phyloP scores from a whole-genome alignment of 2,797 vertebrate species.

The Dendrocincla fuliginosa region DNA sequence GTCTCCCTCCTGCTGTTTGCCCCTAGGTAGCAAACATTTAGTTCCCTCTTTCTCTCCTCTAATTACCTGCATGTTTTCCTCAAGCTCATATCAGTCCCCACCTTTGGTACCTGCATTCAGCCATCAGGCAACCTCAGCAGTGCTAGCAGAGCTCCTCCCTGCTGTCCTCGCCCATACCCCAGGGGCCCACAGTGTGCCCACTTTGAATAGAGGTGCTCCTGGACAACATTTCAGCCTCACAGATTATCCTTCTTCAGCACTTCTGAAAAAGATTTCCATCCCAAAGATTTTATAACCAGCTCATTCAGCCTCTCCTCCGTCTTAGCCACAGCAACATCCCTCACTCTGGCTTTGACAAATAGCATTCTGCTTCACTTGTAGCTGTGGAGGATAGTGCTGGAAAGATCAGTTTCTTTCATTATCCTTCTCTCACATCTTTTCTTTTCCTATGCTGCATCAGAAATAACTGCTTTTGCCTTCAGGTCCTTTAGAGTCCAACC shows the following conservation, averaged over 20 bases:
- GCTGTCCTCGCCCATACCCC: fast-evolving
- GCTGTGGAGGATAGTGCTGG: not conserved
- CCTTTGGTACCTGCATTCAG: not conserved
- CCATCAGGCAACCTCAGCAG: not conserved
- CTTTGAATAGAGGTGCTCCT: not conserved
- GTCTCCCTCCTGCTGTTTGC: not conserved
- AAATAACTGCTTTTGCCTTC: conserved; percentile 46
- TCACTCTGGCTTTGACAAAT: conserved; percentile 9
- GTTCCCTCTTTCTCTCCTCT: not conserved
- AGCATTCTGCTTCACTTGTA: not conserved
- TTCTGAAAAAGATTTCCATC: not conserved
- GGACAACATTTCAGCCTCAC: not conserved
- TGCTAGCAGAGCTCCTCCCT: not conserved
- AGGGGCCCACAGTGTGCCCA: not conserved
- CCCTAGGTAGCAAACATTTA: not conserved
- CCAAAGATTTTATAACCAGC: not conserved
- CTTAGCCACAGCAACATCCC: not conserved
- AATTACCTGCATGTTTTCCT: not conserved
- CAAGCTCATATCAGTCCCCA: not conserved
- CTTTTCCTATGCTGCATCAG: conserved; percentile 12
- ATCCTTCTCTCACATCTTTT: not conserved
- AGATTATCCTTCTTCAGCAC: not conserved
- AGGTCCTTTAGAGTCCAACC: conserved; percentile 30
- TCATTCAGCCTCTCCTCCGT: not conserved
- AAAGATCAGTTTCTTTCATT: conserved; percentile 47